Conservation (phyloP, 2,797 vertebrate genomes). For the Gorsachius magnificus region DNA sequence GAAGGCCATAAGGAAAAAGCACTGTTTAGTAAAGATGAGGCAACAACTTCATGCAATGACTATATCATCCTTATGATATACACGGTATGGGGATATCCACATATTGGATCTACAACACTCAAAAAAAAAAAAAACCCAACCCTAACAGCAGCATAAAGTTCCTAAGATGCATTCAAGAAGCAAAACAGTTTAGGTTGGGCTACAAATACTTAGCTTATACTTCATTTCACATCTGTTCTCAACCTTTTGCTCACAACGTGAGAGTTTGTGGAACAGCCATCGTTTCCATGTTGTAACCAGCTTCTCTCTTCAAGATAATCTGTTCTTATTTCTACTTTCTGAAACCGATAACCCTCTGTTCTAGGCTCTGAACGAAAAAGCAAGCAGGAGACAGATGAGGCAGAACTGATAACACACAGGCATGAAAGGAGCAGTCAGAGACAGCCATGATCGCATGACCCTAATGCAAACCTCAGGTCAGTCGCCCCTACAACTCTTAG, state of each 20-base stretch:
- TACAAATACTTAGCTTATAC: neutral
- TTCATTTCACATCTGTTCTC: neutral
- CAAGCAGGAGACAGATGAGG: neutral
- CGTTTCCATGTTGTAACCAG: neutral
- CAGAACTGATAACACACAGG: rapidly evolving
- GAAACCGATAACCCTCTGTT: rapidly evolving
- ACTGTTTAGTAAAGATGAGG: neutral
- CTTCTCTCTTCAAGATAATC: neutral
- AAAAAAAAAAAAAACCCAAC: neutral
- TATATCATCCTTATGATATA: neutral
- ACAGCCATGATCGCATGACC: rapidly evolving
- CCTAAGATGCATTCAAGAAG: neutral
- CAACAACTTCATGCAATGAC: neutral
- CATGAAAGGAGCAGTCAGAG: neutral
- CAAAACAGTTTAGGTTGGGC: neutral
- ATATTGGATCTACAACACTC: neutral
- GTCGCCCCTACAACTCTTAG: neutral
- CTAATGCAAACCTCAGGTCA: neutral
- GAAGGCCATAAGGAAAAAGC: neutral
- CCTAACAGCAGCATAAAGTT: neutral
- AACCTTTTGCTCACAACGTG: neutral
- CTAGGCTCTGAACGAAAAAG: neutral
- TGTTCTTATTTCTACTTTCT: neutral
- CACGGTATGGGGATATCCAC: neutral
- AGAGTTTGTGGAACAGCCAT: neutral